Evolutionary conservation across 2,888 invertebrate species (phyloP), one percentile per base, ranked within the genome.

Genomic region (Archips xylosteana): DNA sequence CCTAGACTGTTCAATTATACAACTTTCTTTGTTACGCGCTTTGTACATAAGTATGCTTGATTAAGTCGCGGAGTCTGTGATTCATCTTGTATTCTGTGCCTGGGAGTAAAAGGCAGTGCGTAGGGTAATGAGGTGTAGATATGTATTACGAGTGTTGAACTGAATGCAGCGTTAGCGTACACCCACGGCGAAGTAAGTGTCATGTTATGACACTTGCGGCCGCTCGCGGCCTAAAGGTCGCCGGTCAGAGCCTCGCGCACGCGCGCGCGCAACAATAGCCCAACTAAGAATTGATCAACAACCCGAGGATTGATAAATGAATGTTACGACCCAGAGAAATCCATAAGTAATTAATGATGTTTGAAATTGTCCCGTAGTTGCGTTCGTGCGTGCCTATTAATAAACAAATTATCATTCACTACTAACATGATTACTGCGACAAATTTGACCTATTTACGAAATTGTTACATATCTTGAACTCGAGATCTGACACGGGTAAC

Each of bases 361-460:
- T 70, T 32, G 45, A 64, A 51, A 70, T 65, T 61, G 74, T 65
- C 70, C 34, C 23, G 45, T 59, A 64, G 61, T 62, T 62, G 39
- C 63, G 15, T 42, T 32, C 57, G 47, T 51, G 57, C 49, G 34
- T 64, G 62, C 32, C 57, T 32, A 10, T 61, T 47, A 65, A 51
- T 51, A 51, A 70, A 45, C 60, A 45, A 70, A 70, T 65, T 45
- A 70, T 64, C 32, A 42, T 45, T 32, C 13, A 15, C 51, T 32
- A 65, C 15, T 32, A 10, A 60, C 13, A 65, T 15, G 51, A 32
- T 51, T 72, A 60, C 76, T 75, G 79, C 78, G 76, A 78, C 79
- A 68, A 75, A 79, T 77, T 65, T 76, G 69, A 63, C 74, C 75
- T 76, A 47, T 77, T 79, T 81, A 70, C 78, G 80, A 78, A 77